Evolutionary conservation across 2,888 invertebrate genomes (phyloP), one percentile per base, ranked within the genome.

Genomic region (Thysanoteuthis rhombus): DNA sequence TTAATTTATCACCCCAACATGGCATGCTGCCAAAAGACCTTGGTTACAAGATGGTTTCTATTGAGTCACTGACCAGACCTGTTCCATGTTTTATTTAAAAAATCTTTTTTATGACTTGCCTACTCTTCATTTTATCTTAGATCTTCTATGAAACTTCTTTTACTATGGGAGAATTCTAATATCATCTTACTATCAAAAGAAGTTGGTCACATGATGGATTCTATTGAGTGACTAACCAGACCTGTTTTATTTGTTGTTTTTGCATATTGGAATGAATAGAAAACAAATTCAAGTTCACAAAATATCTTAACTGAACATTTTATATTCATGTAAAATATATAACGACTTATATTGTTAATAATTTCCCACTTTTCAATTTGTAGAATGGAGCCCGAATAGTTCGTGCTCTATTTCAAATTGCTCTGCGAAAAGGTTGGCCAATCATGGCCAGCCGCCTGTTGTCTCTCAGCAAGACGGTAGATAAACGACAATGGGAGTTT

Each of bases 391-490:
- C 98, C 0, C 98, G 99, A 93, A 99, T 99, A 95, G 98, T 98
- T 19, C 98, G 99, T 90, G 99, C 99, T 0, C 97, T 99, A 75
- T 99, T 99, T 97, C 99, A 99, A 96, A 98, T 99, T 94, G 98
- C 98, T 0, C 97, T 99, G 16, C 98, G 98, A 47, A 98, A 98
- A 96, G 99, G 99, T 96, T 99, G 99, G 97, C 98, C 99, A 0
- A 97, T 98, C 95, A 98, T 99, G 97, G 98, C 99, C 0, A 98
- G 98, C 0, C 97, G 99, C 16, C 98, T 99, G 95, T 97, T 99
- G 1, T 98, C 98, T 95, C 98, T 99, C 96, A 98, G 99, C 58
- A 99, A 99, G 97, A 99, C 99, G 98, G 97, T 99, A 94, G 99
- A 99, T 96, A 98, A 98, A 8, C 98, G 98, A 96, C 98, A 98